Evolutionary conservation across 2,113 vertebrate species (phyloP).

Genomic region (Syngnathoides biaculeatus): DNA sequence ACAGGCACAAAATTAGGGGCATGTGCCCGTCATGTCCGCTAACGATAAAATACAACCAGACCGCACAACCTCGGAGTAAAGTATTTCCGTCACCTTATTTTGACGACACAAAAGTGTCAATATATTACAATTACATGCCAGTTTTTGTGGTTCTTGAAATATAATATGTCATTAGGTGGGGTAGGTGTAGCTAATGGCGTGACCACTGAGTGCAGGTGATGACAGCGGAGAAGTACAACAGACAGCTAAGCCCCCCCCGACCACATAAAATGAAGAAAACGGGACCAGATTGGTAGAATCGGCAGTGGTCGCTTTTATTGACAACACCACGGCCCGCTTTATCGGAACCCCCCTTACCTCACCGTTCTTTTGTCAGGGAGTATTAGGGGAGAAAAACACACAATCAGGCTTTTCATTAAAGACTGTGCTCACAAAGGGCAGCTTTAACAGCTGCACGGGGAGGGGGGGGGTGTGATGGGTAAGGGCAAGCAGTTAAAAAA

Average conservation of each 20-base stretch:
- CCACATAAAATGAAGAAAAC: background rate
- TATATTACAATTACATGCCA: too few relatives aligned
- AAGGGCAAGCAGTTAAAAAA: conserved; percentile 15
- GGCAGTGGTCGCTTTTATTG: conserved; percentile 63
- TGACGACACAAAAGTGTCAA: too few relatives aligned
- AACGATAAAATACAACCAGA: too few relatives aligned
- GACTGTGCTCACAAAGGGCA: conserved; percentile 81
- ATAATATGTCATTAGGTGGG: background rate
- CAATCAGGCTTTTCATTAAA: conserved; percentile 93
- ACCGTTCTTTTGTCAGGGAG: conserved; percentile 76
- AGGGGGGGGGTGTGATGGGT: conserved; percentile 25
- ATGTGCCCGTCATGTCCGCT: background rate
- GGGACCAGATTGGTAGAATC: conserved; percentile 24
- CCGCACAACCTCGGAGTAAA: too few relatives aligned
- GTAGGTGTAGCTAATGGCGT: background rate
- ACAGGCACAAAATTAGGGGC: too few relatives aligned
- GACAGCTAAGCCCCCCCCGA: background rate
- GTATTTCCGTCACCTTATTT: too few relatives aligned
- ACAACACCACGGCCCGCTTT: conserved; percentile 53
- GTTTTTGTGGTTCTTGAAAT: background rate
- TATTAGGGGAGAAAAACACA: conserved; percentile 86
- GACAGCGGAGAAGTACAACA: conserved; percentile 30
- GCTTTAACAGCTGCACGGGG: conserved; percentile 85
- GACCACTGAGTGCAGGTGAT: background rate
- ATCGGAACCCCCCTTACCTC: conserved; percentile 68